phyloP scores from a whole-genome alignment of 2,888 invertebrate genomes.

The Tipula unca region DNA sequence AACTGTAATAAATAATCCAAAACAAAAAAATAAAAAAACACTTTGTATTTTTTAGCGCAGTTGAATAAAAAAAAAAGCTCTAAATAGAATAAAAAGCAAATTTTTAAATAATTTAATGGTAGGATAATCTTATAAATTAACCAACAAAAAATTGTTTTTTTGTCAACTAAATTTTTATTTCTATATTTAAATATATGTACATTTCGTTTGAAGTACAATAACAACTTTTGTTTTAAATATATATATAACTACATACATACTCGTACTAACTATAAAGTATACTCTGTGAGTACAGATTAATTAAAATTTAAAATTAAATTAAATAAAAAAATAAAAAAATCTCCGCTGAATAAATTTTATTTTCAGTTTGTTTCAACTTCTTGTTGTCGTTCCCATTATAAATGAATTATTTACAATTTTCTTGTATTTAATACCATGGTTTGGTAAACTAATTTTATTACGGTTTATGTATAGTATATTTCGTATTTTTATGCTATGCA shows the following conservation, averaged over 20 bases:
- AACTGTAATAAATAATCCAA: neutral
- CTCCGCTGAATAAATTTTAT: neutral
- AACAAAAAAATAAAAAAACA: neutral
- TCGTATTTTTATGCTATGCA: neutral
- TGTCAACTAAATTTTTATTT: neutral
- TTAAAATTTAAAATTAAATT: neutral
- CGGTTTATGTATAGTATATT: neutral
- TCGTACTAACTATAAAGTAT: neutral
- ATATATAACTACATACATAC: neutral
- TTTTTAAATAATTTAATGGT: constrained; percentile 8
- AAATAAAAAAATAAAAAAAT: neutral
- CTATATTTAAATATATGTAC: neutral
- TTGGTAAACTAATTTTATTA: constrained; percentile 8
- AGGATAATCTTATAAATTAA: neutral
- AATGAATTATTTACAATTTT: neutral
- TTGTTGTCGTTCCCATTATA: neutral
- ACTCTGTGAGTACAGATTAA: neutral
- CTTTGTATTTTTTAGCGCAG: neutral
- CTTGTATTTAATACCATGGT: neutral
- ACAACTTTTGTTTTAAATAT: neutral
- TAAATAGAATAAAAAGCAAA: neutral
- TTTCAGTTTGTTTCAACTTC: neutral
- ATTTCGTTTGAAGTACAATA: neutral
- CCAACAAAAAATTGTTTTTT: neutral
- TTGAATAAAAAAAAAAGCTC: neutral